Percentiles rank a stretch among this genome's conserved stretches.
These are phyloP conservation scores for Scortum barcoo DNA, from an alignment of 2,113 vertebrate species.

Conservation along the genomic window DNA sequence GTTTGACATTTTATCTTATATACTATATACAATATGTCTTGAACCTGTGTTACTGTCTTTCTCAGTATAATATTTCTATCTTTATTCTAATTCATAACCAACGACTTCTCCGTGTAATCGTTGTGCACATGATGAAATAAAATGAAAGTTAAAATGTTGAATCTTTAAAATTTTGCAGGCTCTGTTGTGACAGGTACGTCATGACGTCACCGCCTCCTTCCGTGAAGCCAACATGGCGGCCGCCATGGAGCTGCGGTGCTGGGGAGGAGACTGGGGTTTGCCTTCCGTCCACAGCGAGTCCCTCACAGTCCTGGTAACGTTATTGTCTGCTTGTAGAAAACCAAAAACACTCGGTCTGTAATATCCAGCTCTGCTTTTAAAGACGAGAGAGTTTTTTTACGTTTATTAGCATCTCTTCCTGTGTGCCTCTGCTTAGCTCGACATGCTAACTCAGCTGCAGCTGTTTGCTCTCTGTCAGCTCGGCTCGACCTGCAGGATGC, in stretches of 20 bases:
- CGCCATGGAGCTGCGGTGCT: constrained; percentile 94
- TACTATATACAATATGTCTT: too few relatives aligned
- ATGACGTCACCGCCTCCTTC: constrained; percentile 68
- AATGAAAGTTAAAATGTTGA: too few relatives aligned
- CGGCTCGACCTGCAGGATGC: neutral
- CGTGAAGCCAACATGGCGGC: constrained; percentile 88
- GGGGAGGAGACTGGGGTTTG: constrained; percentile 95
- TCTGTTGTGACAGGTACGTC: neutral
- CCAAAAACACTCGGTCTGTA: too few relatives aligned
- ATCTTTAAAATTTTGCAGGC: too few relatives aligned
- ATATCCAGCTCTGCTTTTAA: neutral
- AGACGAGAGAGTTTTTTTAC: neutral
- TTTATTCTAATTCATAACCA: too few relatives aligned
- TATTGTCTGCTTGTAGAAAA: neutral
- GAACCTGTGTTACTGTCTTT: too few relatives aligned
- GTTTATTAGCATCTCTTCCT: neutral
- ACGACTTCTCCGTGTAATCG: too few relatives aligned
- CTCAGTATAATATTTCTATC: too few relatives aligned
- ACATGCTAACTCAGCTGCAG: constrained; percentile 60
- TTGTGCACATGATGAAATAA: too few relatives aligned
- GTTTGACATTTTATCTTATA: too few relatives aligned
- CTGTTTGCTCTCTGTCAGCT: neutral
- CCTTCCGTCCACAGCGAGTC: constrained; percentile 94
- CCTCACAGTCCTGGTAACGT: constrained; percentile 92
- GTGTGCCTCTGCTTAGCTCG: constrained; percentile 54